A percentile compares a stretch with the other conserved stretches of the same genome.
phyloP scores from a whole-genome alignment of 2,797 vertebrate genomes.

The Pangasius macronema region DNA sequence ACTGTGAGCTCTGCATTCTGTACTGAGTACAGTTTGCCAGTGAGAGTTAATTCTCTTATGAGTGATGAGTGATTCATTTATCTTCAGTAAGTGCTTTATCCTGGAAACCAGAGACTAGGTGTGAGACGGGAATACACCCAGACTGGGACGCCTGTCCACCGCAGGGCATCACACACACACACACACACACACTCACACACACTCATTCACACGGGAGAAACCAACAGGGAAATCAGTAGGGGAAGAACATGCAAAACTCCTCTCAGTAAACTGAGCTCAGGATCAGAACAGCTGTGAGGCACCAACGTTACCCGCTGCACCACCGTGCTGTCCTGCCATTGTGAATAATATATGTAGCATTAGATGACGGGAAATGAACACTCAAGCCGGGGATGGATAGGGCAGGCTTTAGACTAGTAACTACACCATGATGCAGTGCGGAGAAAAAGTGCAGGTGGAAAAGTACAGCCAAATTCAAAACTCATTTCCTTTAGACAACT shows the following conservation, averaged over 20 bases:
- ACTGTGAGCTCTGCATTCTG: background rate
- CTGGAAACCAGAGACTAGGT: background rate
- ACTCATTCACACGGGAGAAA: no score
- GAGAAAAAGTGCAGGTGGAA: no score
- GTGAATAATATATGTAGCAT: background rate
- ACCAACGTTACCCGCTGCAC: background rate
- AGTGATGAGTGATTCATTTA: background rate
- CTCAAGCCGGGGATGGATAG: background rate
- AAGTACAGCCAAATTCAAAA: background rate
- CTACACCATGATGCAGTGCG: background rate
- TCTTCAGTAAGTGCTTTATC: background rate
- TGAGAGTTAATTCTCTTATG: background rate
- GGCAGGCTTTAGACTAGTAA: background rate
- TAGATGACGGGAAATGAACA: background rate
- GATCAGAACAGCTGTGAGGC: background rate
- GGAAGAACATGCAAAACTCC: background rate
- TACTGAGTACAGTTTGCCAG: background rate
- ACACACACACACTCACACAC: background rate
- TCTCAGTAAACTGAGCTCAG: background rate
- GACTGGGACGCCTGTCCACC: background rate
- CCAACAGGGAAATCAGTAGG: background rate
- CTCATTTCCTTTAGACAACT: background rate
- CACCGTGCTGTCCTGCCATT: background rate
- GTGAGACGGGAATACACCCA: background rate
- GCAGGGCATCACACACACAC: background rate